Base-by-base conservation (phyloP, 2,797 vertebrate genomes). In the Brotula barbata region DNA sequence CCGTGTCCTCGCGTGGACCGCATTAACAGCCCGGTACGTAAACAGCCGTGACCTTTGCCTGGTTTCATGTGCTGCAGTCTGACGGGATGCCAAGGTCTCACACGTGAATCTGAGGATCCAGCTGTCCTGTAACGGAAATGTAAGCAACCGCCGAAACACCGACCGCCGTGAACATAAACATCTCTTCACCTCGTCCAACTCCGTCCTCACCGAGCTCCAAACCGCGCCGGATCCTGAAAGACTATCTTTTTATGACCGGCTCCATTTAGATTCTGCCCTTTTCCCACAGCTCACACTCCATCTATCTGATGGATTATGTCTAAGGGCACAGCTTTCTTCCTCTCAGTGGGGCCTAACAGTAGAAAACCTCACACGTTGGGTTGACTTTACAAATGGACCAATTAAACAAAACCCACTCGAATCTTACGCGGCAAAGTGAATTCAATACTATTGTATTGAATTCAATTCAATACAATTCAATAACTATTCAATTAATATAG, bases 41-140 rank as follows among this genome's bases (percentile, higher is more conserved):
- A 59, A 64, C 34, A 36, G 22, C 36, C 33, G 5, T 64, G 73
- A 78, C 72, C 76, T 63, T 70, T 41, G 62, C 37, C 22, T 0
- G 23, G 47, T 36, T 55, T 59, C 12, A 36, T 60, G 47, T 48
- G 43, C 21, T 37, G 41, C 16, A 20, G 39, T 5, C 54, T 36
- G 54, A 54, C 58, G 6, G 3, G 2, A 33, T 19, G 71, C 52
- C 70, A 64, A 52, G 22, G 11, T 22, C 9, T 25, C 41, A 31
- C 13, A 50, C 46, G n/a, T n/a, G 41, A 42, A 11, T 21, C 31
- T 19, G 25, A 28, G 47, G 44, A 53, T 2, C 16, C 48, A 49
- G n/a, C 46, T 1, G 11, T 40, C 21, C 11, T n/a, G 42, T 37
- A 5, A 52, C 41, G 47, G 41, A 68, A 58, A 9, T 25, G 15